Percentiles rank a stretch among this genome's conserved stretches.
phyloP scores from a whole-genome alignment of 2,797 vertebrate genomes.

The Sebastolobus alascanus region DNA sequence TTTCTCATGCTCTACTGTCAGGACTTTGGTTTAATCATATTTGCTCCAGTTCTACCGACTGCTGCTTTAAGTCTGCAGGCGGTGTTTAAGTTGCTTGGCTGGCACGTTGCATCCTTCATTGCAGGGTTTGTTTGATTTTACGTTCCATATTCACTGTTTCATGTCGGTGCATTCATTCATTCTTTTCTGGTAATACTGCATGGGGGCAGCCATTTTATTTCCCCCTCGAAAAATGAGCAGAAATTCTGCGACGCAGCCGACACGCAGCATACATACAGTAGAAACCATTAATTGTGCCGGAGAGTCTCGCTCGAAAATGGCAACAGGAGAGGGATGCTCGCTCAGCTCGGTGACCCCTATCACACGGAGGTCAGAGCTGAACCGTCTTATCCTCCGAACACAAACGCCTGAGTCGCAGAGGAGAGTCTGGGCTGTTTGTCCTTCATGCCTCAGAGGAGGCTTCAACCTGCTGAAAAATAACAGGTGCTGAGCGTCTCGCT shows the following conservation, averaged over 20 bases:
- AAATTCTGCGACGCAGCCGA: slow-evolving; percentile 27
- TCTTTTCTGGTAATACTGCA: slow-evolving; percentile 5
- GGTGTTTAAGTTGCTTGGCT: slow-evolving; percentile 11
- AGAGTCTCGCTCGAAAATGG: slow-evolving; percentile 38
- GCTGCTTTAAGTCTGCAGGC: slow-evolving; percentile 16
- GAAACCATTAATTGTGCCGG: slow-evolving; percentile 19
- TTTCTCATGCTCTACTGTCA: no score
- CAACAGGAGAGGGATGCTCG: slow-evolving; percentile 51
- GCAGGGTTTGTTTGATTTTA: neutral
- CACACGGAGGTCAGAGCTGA: slow-evolving; percentile 60
- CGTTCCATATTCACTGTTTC: neutral
- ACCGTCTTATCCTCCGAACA: slow-evolving; percentile 62
- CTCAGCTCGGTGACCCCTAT: slow-evolving; percentile 61
- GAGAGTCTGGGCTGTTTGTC: slow-evolving; percentile 70
- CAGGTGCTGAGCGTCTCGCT: slow-evolving; percentile 73
- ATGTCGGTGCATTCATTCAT: slow-evolving; percentile 4
- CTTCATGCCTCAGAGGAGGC: slow-evolving; percentile 82
- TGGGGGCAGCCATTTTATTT: slow-evolving; percentile 43
- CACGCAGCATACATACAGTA: neutral
- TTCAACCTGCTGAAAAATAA: slow-evolving; percentile 75
- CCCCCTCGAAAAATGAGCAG: neutral
- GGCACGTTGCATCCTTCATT: slow-evolving; percentile 5
- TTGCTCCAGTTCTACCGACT: no score
- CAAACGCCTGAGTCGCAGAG: slow-evolving; percentile 40
- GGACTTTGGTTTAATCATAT: no score